Conservation (phyloP, 2,113 vertebrate genomes). For the Gobio gobio region DNA sequence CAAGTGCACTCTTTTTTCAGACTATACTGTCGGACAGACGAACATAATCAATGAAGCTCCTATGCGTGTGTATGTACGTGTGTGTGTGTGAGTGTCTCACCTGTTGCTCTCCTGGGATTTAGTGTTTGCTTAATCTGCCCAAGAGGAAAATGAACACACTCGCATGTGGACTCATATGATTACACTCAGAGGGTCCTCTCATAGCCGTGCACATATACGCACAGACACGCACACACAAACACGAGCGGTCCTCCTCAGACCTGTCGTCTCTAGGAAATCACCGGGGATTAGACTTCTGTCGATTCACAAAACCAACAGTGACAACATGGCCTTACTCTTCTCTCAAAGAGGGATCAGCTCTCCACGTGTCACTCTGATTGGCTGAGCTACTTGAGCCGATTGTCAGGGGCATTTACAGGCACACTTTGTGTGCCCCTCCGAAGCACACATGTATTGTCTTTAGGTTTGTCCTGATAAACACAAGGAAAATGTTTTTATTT, state of each 20-base stretch:
- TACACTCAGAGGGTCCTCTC: slow-evolving; percentile 80
- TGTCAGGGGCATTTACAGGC: slow-evolving; percentile 77
- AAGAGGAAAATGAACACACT: slow-evolving; percentile 76
- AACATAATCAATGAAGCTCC: slow-evolving; percentile 74
- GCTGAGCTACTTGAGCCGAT: slow-evolving; percentile 89
- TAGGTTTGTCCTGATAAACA: slow-evolving; percentile 69
- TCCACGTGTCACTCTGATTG: slow-evolving; percentile 91
- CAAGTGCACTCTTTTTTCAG: not conserved
- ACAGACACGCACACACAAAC: slow-evolving; percentile 44
- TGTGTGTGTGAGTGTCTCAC: slow-evolving; percentile 71
- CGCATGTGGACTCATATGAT: slow-evolving; percentile 80
- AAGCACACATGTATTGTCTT: slow-evolving; percentile 10
- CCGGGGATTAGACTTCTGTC: slow-evolving; percentile 83
- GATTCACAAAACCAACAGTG: slow-evolving; percentile 91
- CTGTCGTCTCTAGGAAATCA: slow-evolving; percentile 91
- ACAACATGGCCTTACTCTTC: slow-evolving; percentile 87
- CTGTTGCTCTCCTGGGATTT: slow-evolving; percentile 79
- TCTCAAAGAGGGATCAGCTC: slow-evolving; percentile 90
- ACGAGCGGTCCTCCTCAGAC: slow-evolving; percentile 69
- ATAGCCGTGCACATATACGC: slow-evolving; percentile 60
- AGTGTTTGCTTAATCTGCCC: slow-evolving; percentile 78
- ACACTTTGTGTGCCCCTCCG: slow-evolving; percentile 61
- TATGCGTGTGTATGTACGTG: slow-evolving; percentile 70
- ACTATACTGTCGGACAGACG: slow-evolving; percentile 14
- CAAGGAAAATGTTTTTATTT: slow-evolving; percentile 58